phyloP scores from a whole-genome alignment of 2,797 vertebrate species.

The Buphagus erythrorhynchus region DNA sequence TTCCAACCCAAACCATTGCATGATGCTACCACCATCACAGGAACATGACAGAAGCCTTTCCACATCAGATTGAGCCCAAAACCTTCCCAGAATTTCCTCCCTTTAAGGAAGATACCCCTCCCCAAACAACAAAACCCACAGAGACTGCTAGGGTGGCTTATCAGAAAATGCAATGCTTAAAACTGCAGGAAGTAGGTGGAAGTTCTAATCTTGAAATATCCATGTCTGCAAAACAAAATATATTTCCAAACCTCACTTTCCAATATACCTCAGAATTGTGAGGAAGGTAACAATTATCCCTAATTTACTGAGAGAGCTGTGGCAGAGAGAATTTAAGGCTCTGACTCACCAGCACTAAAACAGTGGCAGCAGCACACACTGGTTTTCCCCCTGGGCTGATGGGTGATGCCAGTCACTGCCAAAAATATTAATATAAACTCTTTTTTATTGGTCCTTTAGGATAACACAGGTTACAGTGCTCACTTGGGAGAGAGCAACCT shows the following conservation, averaged over 20 bases:
- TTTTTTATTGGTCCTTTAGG: neutral
- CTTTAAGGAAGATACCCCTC: neutral
- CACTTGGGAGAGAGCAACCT: neutral
- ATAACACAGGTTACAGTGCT: neutral
- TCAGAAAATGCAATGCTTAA: neutral
- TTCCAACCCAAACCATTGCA: neutral
- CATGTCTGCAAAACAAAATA: neutral
- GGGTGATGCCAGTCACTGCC: neutral
- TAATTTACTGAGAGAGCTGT: neutral
- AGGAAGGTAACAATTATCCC: conserved; percentile 3
- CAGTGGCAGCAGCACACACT: neutral
- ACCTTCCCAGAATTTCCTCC: neutral
- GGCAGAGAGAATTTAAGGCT: neutral
- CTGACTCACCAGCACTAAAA: neutral
- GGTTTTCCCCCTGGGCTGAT: neutral
- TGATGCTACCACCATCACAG: neutral
- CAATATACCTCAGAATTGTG: neutral
- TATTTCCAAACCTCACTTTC: neutral
- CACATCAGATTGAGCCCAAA: neutral
- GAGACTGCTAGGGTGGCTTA: neutral
- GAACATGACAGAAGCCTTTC: neutral
- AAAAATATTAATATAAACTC: neutral
- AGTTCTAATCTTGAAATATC: neutral
- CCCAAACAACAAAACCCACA: neutral
- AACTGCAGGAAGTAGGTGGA: neutral